These are phyloP conservation scores for Dolichomitus sp. DNA, from an alignment of 2,888 invertebrate genomes.

Conservation along the genomic window DNA sequence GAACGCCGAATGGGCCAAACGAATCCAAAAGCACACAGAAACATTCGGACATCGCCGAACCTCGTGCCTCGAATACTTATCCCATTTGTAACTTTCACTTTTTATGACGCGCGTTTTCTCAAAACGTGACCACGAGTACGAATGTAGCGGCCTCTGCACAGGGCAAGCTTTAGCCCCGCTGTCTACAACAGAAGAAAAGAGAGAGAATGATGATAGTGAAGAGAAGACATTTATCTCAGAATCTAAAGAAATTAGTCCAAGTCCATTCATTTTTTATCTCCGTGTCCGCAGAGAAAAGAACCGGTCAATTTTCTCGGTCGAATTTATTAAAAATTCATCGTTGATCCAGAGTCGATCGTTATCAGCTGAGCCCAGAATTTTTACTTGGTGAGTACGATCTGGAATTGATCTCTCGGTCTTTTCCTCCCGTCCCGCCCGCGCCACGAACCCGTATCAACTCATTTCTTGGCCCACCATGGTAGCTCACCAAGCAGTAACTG, in stretches of 20 bases:
- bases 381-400: not conserved
- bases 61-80: constrained; percentile 72
- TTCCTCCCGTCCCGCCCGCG: not conserved
- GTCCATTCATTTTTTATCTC: constrained; percentile 43
- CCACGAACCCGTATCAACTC: constrained; percentile 7
- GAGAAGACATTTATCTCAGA: constrained; percentile 36
- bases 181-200: not conserved
- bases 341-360: constrained; percentile 41
- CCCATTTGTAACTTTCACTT: constrained; percentile 73
- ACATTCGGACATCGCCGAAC: constrained; percentile 53
- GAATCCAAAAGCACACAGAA: constrained; percentile 31
- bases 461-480: constrained; percentile 1
- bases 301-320: constrained; percentile 48
- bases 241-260: constrained; percentile 57
- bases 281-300: constrained; percentile 14
- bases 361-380: constrained; percentile 27
- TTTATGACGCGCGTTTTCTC: constrained; percentile 71
- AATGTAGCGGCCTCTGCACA: constrained; percentile 8
- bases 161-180: constrained; percentile 17
- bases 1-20: constrained; percentile 36
- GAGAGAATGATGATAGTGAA: constrained; percentile 43
- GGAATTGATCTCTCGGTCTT: constrained; percentile 41
- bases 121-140: constrained; percentile 58
- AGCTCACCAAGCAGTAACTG: constrained; percentile 35
- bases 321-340: constrained; percentile 57